Evolutionary conservation across 53 echinoderm and acorn worm genomes (phyloP).

Genomic region (Holothuria leucospilota): DNA sequence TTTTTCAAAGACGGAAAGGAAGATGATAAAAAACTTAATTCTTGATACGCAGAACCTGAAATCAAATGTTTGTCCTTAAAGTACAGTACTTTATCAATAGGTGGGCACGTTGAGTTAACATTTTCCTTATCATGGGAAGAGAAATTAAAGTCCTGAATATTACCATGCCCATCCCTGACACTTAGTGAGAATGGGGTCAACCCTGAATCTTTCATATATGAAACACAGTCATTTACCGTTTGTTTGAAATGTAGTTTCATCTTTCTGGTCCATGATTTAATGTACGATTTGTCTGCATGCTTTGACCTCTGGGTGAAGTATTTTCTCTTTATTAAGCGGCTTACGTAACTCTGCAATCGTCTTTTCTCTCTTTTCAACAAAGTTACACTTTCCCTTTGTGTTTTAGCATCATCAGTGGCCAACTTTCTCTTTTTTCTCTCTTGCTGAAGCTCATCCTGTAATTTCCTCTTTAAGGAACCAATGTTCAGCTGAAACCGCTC

Average conservation of each 20-base stretch:
- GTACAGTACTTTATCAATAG: no score
- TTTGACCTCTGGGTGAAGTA: background rate
- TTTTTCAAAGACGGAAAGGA: no score
- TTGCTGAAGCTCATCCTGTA: background rate
- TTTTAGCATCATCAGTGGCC: background rate
- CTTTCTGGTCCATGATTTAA: background rate
- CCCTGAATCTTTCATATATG: background rate
- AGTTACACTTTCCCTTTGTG: background rate
- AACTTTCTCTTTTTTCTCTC: constrained; percentile 4
- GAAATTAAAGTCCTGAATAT: no score
- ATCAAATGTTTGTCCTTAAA: no score
- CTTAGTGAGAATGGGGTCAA: background rate
- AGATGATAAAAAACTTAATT: no score
- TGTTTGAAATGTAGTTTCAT: background rate
- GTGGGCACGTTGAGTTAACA: no score
- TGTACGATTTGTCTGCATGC: background rate
- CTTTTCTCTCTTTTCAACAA: constrained; percentile 5
- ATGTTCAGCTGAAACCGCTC: background rate
- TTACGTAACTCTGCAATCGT: background rate
- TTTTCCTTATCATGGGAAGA: no score
- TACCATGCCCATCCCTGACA: background rate
- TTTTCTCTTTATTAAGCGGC: constrained; percentile 2
- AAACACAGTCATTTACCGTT: background rate
- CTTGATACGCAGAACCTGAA: no score
- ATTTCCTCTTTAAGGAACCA: background rate